A percentile compares a stretch with the other conserved stretches of the same genome.
Evolutionary conservation across 2,888 invertebrate genomes (phyloP).

Genomic region (Drosophila acutilabella): DNA sequence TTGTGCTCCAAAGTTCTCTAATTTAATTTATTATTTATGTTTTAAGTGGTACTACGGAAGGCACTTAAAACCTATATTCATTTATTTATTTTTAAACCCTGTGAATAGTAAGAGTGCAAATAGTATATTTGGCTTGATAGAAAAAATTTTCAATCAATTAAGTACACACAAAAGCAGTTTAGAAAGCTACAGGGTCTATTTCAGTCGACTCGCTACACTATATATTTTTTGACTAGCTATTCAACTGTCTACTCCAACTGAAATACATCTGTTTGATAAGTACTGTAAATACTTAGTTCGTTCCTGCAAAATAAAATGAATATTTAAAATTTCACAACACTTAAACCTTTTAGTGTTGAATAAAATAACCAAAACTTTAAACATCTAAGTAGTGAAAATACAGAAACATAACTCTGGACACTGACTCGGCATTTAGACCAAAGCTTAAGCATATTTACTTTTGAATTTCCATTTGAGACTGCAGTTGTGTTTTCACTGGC

Average conservation of each 20-base stretch:
- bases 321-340: neutral
- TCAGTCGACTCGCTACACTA: no score
- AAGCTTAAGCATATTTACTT: conserved; percentile 1
- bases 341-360: neutral
- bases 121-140: no score
- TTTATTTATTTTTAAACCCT: neutral
- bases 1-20: neutral
- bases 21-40: conserved; percentile 4
- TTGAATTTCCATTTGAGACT: conserved; percentile 3
- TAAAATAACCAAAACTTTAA: neutral
- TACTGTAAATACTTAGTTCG: neutral
- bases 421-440: neutral
- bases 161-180: no score
- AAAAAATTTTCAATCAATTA: no score
- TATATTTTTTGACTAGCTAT: no score
- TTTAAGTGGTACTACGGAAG: neutral
- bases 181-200: no score
- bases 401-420: neutral
- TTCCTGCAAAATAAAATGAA: neutral
- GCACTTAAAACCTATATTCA: neutral
- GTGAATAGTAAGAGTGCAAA: no score
- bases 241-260: no score
- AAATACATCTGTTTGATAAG: no score
- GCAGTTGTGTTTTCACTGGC: neutral
- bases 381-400: neutral